phyloP scores from a whole-genome alignment of 2,797 vertebrate genomes.

The Hydrocynus forskahlii region DNA sequence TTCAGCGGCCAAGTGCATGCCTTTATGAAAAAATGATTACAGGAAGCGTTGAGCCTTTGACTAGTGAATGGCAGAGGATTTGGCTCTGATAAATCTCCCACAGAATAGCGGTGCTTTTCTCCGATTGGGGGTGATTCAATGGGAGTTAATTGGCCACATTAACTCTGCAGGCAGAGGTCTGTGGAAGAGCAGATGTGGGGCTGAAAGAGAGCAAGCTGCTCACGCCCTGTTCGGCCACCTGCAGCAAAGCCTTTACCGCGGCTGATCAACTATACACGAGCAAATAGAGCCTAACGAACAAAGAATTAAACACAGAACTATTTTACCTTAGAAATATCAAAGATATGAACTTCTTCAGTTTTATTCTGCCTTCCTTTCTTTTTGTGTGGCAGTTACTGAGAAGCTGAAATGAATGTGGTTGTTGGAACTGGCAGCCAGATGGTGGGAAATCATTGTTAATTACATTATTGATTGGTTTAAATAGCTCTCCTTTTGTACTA shows the following conservation, averaged over 20 bases:
- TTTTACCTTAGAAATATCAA: not conserved
- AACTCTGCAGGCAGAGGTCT: slow-evolving; percentile 66
- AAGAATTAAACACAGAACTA: not conserved
- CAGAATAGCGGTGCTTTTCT: slow-evolving; percentile 33
- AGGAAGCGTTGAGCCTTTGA: slow-evolving; percentile 36
- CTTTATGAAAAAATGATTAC: slow-evolving; percentile 44
- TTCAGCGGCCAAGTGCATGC: slow-evolving; percentile 30
- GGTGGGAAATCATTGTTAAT: slow-evolving; percentile 37
- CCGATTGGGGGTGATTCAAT: slow-evolving; percentile 46
- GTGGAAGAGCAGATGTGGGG: slow-evolving; percentile 66
- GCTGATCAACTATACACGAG: not conserved
- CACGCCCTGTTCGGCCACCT: slow-evolving; percentile 48
- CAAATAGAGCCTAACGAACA: not conserved
- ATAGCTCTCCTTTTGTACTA: slow-evolving; percentile 3
- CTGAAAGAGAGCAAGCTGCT: slow-evolving; percentile 55
- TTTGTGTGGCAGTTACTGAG: not conserved
- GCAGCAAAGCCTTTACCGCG: slow-evolving; percentile 31
- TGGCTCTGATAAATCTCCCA: slow-evolving; percentile 11
- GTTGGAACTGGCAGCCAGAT: not conserved
- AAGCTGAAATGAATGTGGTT: slow-evolving; percentile 3
- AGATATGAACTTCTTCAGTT: not conserved
- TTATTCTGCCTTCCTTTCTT: not conserved
- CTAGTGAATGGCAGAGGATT: slow-evolving; percentile 40
- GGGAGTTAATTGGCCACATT: slow-evolving; percentile 63
- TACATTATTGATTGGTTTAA: slow-evolving; percentile 33